Conservation (phyloP, 2,113 vertebrate species). For the Ascaphus truei region DNA sequence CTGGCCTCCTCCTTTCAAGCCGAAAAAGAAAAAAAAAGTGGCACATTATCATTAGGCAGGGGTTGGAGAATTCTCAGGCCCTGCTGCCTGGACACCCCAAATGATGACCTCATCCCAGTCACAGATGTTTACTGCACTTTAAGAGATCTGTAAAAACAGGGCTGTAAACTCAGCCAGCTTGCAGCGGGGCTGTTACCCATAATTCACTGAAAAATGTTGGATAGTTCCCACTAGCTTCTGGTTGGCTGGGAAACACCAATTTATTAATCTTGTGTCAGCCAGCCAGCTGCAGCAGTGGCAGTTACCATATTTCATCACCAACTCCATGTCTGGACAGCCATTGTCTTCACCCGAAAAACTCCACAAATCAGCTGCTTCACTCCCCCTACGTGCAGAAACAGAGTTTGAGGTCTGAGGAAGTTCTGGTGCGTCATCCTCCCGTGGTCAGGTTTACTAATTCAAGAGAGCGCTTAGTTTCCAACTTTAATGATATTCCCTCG, state of each 20-base stretch:
- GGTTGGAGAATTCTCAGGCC: conserved; percentile 56
- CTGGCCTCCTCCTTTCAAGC: background rate
- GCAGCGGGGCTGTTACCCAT: conserved; percentile 92
- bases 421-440: conserved; percentile 55
- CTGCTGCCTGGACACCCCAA: conserved; percentile 59
- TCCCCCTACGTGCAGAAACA: conserved; percentile 44
- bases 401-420: conserved; percentile 46
- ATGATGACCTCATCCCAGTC: conserved; percentile 82
- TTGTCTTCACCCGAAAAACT: conserved; percentile 65
- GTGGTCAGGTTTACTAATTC: conserved; percentile 85
- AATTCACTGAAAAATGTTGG: conserved; percentile 81
- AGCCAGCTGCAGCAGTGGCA: conserved; percentile 95
- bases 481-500: conserved; percentile 98
- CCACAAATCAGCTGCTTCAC: conserved; percentile 72
- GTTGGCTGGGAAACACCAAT: conserved; percentile 98
- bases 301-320: conserved; percentile 86
- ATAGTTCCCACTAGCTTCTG: conserved; percentile 99
- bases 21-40: background rate
- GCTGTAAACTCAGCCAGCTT: conserved; percentile 92
- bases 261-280: conserved; percentile 99
- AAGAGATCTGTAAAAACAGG: conserved; percentile 70
- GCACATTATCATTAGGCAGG: conserved; percentile 34
- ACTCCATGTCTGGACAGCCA: conserved; percentile 73
- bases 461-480: conserved; percentile 83
- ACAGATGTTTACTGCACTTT: conserved; percentile 89